Evolutionary conservation across 2,888 invertebrate genomes (phyloP), one percentile per base, ranked within the genome.

Genomic region (Deilephila porcellus): DNA sequence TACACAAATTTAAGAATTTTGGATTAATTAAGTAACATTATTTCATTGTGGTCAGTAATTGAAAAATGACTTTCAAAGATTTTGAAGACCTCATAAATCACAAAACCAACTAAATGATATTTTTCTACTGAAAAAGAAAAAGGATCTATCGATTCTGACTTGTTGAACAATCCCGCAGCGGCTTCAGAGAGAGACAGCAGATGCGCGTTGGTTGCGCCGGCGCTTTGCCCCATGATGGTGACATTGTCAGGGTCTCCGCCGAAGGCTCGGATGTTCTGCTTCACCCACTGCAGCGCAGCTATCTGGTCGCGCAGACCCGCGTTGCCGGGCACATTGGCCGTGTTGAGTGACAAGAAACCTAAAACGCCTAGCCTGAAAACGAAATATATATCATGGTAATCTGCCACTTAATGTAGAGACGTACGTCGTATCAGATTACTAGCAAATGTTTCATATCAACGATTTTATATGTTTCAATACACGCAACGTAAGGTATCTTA

Each of bases 221-320:
- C 88, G 82, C 92, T 91, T 71, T 92, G 90, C 0, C 93, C 93
- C 19, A 83, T 88, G 17, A 93, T 74, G 0, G 92, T 92, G 70
- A 93, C 85, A 71, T 88, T 80, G 25, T 80, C 76, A 3, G 91
- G 89, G 81, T 92, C 81, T 1, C 92, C 92, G 3, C 92, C 91
- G 77, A 92, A 92, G 20, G 77, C 74, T 1, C 73, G 74, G 4
- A 88, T 89, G 79, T 93, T 92, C 53, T 75, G 75, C 72, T 80
- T 83, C 78, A 93, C 89, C 93, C 93, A 93, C 56, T 83, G 82
- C 71, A 93, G 83, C 64, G 91, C 81, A 5, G 89, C 87, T 32
- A 91, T 76, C 63, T 83, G 79, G 77, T 93, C 92, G 0, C 91
- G 86, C 17, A 93, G 77, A 0, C 90, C 93, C 59, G 86, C 86